Base-by-base conservation (phyloP, 2,888 invertebrate genomes). In the Reticulitermes lucifugus region DNA sequence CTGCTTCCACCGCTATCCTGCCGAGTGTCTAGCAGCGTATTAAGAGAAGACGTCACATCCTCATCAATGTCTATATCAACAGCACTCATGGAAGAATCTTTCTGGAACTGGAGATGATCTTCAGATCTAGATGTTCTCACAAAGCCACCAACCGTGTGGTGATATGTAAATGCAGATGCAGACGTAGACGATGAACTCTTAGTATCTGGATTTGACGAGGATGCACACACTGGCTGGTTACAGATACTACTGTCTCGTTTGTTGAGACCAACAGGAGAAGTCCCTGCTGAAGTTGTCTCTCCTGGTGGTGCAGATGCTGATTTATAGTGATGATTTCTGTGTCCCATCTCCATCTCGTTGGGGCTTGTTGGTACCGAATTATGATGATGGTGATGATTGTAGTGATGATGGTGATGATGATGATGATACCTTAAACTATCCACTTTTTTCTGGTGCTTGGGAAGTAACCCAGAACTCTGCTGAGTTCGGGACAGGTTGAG, bases 11-110 rank as follows among this genome's bases (percentile, higher is more conserved):
- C 85, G 59, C 84, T 84, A 71, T 93, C 94, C 86, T 92, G 93
- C 88, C 95, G 92, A 82, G 96, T 97, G 92, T 97, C 97, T 88
- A 98, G 92, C 86, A 98, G 92, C 86, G 97, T 97, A 91, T 98
- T 98, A 87, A 98, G 93, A 87, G 98, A 98, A 90, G 98, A 97
- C 89, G 98, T 97, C 89, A 97, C 95, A 91, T 97, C 97, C 91
- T 98, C 98, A 90, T 97, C 98, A 90, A 98, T 96, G 89, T 98
- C 98, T 89, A 97, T 97, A 88, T 96, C 96, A 88, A 97, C 97
- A 87, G 97, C 95, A 89, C 96, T 96, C 91, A 97, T 94, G 59
- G 94, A 94, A 75, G 94, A 94, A 90, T 95, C 95, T 91, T 95
- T 95, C 92, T 96, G 95, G 89, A 94, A 93, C 92, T 97, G 97